These are phyloP conservation scores for Deroptyus accipitrinus DNA, from an alignment of 2,113 vertebrate species.

Conservation along the genomic window DNA sequence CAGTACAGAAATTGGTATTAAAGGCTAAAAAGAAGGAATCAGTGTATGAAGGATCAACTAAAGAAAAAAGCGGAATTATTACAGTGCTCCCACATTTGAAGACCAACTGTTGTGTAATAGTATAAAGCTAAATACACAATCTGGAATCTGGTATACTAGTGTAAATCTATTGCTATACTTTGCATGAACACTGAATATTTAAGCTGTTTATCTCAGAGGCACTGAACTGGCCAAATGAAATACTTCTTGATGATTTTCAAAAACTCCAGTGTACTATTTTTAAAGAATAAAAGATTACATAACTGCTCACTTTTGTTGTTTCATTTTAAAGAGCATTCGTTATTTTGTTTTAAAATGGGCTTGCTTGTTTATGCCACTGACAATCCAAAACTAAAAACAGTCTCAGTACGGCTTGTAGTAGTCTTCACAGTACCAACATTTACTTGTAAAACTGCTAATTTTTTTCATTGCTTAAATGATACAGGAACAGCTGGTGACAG, in stretches of 20 bases:
- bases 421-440: background rate
- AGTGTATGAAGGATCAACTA: background rate
- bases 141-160: background rate
- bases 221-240: background rate
- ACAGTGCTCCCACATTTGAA: background rate
- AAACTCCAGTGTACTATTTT: conserved; percentile 27
- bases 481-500: background rate
- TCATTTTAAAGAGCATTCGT: background rate
- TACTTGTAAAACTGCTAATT: background rate
- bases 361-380: background rate
- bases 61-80: background rate
- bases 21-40: background rate
- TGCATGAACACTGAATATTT: conserved; percentile 27
- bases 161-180: background rate
- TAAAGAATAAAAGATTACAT: background rate
- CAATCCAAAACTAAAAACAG: background rate
- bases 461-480: background rate
- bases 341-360: background rate
- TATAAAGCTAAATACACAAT: background rate
- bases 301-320: background rate
- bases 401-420: background rate
- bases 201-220: background rate
- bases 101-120: background rate
- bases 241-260: background rate
- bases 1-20: background rate